A percentile compares a stretch with the other conserved stretches of the same genome.
Conservation (phyloP, 2,888 invertebrate species). For the Dromius quadrimaculatus region DNA sequence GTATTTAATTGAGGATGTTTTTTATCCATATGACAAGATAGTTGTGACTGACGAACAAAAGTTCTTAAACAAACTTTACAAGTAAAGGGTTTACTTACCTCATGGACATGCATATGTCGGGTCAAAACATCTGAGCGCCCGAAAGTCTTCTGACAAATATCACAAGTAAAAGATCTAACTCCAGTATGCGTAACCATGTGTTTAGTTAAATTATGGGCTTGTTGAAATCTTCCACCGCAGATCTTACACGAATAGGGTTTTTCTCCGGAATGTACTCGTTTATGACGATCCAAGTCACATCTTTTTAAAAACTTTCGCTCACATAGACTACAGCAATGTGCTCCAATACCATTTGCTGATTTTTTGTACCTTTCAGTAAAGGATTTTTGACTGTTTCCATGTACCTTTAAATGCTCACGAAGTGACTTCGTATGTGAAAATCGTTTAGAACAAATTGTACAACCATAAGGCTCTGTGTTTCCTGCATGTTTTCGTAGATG, state of each 20-base stretch:
- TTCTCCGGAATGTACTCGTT: slow-evolving; percentile 64
- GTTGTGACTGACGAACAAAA: slow-evolving; percentile 61
- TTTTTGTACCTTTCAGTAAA: slow-evolving; percentile 12
- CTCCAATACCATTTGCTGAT: slow-evolving; percentile 25
- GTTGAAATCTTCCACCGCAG: slow-evolving; percentile 58
- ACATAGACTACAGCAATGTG: slow-evolving; percentile 55
- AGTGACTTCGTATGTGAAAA: slow-evolving; percentile 18
- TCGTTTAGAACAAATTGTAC: slow-evolving; percentile 19
- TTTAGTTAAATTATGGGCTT: slow-evolving; percentile 64
- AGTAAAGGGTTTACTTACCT: slow-evolving; percentile 63
- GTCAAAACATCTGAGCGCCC: slow-evolving; percentile 64
- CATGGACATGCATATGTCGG: slow-evolving; percentile 64
- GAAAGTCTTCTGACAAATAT: slow-evolving; percentile 63
- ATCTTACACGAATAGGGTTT: slow-evolving; percentile 63
- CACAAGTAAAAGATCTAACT: slow-evolving; percentile 58
- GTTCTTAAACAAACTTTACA: slow-evolving; percentile 61
- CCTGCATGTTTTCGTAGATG: slow-evolving; percentile 42
- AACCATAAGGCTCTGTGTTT: slow-evolving; percentile 16
- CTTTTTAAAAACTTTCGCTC: slow-evolving; percentile 62
- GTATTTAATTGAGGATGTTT: slow-evolving; percentile 56
- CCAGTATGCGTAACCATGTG: slow-evolving; percentile 63
- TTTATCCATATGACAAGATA: slow-evolving; percentile 59
- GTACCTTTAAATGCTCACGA: slow-evolving; percentile 15
- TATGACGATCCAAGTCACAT: slow-evolving; percentile 64
- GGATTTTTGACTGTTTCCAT: slow-evolving; percentile 10